Evolutionary conservation across 2,113 vertebrate species (phyloP), one percentile per base, ranked within the genome.

Genomic region (Polypterus senegalus): DNA sequence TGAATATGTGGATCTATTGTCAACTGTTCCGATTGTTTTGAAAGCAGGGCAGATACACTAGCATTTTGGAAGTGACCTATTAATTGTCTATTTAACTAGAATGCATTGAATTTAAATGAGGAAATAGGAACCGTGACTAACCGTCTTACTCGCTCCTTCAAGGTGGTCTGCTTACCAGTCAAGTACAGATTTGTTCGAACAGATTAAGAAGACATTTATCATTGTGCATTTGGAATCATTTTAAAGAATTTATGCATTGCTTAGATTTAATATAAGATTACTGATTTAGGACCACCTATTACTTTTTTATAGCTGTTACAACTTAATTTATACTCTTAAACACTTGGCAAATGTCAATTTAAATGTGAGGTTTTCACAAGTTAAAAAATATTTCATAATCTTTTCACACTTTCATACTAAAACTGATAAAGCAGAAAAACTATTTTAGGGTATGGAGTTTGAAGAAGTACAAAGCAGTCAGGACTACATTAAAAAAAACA

Each of bases 21-120:
- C 81, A 74, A 78, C 79, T 84, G 70, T 62, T 67, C 54, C 77
- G 76, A 82, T 80, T 81, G 83, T 86, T 82, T 87, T 86, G 88
- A 80, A 86, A 85, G 81, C 79, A 74, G 77, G 78, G 77, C 79
- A 71, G 77, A 85, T 78, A 77, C 78, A 81, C 71, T 70, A 74
- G 73, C 79, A 85, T 89, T 89, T 86, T 79, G 77, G 80, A 85
- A 89, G 83, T 92, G 90, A 92, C 90, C 90, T 88, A 86, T 94
- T 97, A 96, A 95, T 93, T 91, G 88, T 86, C 88, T 87, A 86
- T 93, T 94, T 93, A 92, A 89, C 89, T 87, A 84, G 89, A 87
- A 89, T 77, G 86, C 79, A 89, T 91, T 93, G 86, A 80, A 86
- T 79, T 76, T 73, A 81, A 85, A 89, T 83, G 81, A 86, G 79